Evolutionary conservation across 2,797 vertebrate genomes (phyloP).

Genomic region (Rhynchonycteris naso): DNA sequence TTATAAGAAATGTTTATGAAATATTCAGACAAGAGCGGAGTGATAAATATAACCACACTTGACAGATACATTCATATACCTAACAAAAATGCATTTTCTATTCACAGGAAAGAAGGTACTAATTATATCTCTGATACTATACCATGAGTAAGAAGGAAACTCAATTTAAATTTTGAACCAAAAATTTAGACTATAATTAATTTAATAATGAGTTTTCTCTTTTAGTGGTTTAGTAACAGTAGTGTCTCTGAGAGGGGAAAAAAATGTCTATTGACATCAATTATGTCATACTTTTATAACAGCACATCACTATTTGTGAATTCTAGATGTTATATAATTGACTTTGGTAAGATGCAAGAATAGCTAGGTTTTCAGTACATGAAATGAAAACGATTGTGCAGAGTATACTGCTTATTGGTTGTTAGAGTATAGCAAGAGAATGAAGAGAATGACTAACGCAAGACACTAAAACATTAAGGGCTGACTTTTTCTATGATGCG

Average conservation of each 20-base stretch:
- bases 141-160: background rate
- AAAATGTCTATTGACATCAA: background rate
- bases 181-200: background rate
- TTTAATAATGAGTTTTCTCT: background rate
- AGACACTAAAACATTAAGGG: conserved; percentile 28
- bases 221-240: background rate
- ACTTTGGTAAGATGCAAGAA: background rate
- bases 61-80: background rate
- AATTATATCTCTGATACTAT: background rate
- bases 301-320: background rate
- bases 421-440: background rate
- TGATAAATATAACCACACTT: background rate
- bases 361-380: conserved; percentile 24
- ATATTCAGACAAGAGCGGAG: background rate
- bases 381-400: conserved; percentile 17
- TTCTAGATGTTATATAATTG: background rate
- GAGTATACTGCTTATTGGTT: background rate
- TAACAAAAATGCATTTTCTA: background rate
- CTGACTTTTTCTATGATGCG: background rate
- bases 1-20: background rate
- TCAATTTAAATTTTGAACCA: background rate
- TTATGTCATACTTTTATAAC: conserved; percentile 6
- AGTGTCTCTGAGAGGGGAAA: background rate
- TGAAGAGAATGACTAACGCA: background rate
- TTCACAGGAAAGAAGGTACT: background rate